These are phyloP conservation scores for Phasianus colchicus DNA, from an alignment of 2,113 vertebrate species.

Conservation along the genomic window DNA sequence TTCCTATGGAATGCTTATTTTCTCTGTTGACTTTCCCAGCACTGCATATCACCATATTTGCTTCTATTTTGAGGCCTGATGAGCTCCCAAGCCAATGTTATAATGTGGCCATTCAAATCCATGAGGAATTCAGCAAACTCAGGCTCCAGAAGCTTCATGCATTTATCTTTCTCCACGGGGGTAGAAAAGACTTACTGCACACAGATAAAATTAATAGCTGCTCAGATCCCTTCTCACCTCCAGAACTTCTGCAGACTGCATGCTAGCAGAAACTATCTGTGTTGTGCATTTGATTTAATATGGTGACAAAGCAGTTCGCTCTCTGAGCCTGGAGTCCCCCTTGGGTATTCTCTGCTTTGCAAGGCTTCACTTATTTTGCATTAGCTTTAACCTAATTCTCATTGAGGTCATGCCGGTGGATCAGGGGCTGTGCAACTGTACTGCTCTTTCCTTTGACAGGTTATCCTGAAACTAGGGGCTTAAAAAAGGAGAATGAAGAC, in stretches of 20 bases:
- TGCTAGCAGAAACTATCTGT: neutral
- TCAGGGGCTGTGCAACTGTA: neutral
- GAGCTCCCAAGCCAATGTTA: neutral
- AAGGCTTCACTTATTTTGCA: neutral
- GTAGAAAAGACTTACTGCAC: neutral
- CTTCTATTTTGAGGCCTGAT: neutral
- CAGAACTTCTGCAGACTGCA: neutral
- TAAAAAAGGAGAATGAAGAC: neutral
- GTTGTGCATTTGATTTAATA: neutral
- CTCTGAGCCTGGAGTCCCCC: neutral
- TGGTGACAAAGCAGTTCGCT: neutral
- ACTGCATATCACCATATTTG: neutral
- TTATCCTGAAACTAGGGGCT: neutral
- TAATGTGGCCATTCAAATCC: neutral
- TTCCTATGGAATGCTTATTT: neutral
- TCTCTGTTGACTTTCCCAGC: neutral
- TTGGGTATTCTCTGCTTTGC: neutral
- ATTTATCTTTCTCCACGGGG: neutral
- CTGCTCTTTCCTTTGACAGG: neutral
- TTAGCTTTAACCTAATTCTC: neutral
- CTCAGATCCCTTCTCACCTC: neutral
- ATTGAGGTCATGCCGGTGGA: neutral
- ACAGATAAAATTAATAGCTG: neutral
- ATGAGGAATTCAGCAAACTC: neutral
- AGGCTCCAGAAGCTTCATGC: rapidly evolving